Evolutionary conservation across 2,888 invertebrate species (phyloP).

Genomic region (Oligia fasciuncula): DNA sequence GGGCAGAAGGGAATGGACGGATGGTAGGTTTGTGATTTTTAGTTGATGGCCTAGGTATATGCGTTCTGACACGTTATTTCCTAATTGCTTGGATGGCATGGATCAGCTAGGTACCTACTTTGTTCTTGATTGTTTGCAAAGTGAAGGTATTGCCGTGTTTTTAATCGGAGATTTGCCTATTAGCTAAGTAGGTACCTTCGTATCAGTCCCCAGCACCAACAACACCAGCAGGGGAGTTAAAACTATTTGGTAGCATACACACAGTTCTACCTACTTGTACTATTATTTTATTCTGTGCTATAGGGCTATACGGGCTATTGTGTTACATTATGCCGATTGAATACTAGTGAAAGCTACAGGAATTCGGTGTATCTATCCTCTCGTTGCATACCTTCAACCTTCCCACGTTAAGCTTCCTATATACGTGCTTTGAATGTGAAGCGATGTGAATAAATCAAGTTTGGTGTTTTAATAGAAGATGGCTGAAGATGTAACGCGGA

Average conservation of each 20-base stretch:
- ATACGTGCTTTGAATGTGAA: constrained; percentile 52
- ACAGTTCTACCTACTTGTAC: neutral
- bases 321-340: constrained; percentile 7
- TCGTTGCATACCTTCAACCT: constrained; percentile 43
- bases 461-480: constrained; percentile 59
- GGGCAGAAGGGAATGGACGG: too few species aligned
- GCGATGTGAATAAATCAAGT: constrained; percentile 61
- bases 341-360: constrained; percentile 29
- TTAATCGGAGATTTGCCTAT: neutral
- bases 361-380: constrained; percentile 41
- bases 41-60: neutral
- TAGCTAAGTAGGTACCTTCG: neutral
- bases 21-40: neutral
- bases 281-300: too few species aligned
- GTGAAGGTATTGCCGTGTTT: neutral
- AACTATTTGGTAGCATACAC: constrained; percentile 2
- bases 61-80: neutral
- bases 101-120: neutral
- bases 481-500: constrained; percentile 61
- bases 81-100: neutral
- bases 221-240: neutral
- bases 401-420: constrained; percentile 54
- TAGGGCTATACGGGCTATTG: neutral
- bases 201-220: too few species aligned
- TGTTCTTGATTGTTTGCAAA: neutral